phyloP scores from a whole-genome alignment of 2,113 vertebrate genomes.

The Scomber colias region DNA sequence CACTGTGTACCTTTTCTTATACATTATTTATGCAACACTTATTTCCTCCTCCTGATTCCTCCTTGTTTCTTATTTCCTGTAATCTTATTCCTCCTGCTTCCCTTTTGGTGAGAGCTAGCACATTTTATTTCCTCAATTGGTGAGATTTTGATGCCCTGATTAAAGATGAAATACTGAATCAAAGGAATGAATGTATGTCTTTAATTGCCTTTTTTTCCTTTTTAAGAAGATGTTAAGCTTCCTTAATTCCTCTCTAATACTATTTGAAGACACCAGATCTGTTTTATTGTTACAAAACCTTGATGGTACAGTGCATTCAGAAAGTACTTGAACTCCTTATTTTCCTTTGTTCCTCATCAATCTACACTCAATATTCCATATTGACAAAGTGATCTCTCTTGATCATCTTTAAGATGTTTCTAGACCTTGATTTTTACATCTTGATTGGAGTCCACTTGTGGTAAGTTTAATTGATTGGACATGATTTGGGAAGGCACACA shows the following conservation, averaged over 20 bases:
- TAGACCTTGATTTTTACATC: no score
- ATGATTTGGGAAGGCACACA: no score
- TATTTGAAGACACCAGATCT: slow-evolving; percentile 10
- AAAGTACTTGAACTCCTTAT: no score
- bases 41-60: slow-evolving; percentile 30
- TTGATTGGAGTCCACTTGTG: no score
- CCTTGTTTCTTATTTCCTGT: slow-evolving; percentile 36
- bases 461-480: no score
- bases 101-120: neutral
- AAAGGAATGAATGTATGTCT: slow-evolving; percentile 42
- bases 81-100: slow-evolving; percentile 17
- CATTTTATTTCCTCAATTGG: slow-evolving; percentile 16
- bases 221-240: slow-evolving; percentile 8
- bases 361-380: no score
- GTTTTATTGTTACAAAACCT: slow-evolving; percentile 14
- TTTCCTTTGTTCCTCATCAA: no score
- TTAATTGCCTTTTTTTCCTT: slow-evolving; percentile 22
- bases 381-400: no score
- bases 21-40: slow-evolving; percentile 65
- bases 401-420: no score
- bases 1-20: slow-evolving; percentile 49
- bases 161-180: slow-evolving; percentile 56
- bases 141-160: slow-evolving; percentile 36
- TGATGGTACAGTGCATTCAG: neutral
- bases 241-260: slow-evolving; percentile 29